These are phyloP conservation scores for Glossosoma conforme DNA, from an alignment of 1,140 invertebrate species.

Conservation along the genomic window DNA sequence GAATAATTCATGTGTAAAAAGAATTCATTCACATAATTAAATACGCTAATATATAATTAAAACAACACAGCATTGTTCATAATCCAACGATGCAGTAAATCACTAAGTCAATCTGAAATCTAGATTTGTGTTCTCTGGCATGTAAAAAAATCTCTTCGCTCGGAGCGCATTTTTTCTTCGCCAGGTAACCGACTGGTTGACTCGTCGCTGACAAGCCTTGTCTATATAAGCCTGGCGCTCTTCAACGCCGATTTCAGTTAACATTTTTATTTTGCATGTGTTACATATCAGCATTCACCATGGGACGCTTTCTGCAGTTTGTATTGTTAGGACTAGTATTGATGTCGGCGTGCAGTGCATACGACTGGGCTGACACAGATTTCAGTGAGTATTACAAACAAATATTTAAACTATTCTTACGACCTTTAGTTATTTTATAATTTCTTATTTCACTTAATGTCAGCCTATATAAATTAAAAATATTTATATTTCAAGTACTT, in stretches of 20 bases:
- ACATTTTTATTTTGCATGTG: conserved; percentile 9
- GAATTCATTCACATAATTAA: too few relatives aligned
- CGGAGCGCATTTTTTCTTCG: too few relatives aligned
- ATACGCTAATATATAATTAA: too few relatives aligned
- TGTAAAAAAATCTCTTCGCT: too few relatives aligned
- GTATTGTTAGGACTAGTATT: not conserved
- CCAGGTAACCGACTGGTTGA: too few relatives aligned
- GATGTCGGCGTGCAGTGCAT: conserved; percentile 7
- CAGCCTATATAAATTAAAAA: too few relatives aligned
- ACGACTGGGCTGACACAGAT: conserved; percentile 26
- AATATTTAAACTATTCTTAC: not conserved
- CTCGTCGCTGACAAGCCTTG: not conserved
- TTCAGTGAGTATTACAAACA: conserved; percentile 20
- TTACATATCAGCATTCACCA: not conserved
- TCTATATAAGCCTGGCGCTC: conserved; percentile 15
- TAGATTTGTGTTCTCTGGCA: too few relatives aligned
- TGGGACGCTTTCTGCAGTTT: conserved; percentile 1
- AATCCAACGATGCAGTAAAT: too few relatives aligned
- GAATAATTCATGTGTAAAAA: too few relatives aligned
- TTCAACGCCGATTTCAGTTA: conserved; percentile 5
- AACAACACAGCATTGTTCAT: too few relatives aligned
- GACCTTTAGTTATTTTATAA: not conserved
- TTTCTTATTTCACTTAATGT: not conserved
- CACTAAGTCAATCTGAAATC: too few relatives aligned
- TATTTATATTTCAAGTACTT: too few relatives aligned